A percentile compares a stretch with the other conserved stretches of the same genome.
Evolutionary conservation across 1,140 invertebrate species (phyloP).

Genomic region (Calephelis nemesis): DNA sequence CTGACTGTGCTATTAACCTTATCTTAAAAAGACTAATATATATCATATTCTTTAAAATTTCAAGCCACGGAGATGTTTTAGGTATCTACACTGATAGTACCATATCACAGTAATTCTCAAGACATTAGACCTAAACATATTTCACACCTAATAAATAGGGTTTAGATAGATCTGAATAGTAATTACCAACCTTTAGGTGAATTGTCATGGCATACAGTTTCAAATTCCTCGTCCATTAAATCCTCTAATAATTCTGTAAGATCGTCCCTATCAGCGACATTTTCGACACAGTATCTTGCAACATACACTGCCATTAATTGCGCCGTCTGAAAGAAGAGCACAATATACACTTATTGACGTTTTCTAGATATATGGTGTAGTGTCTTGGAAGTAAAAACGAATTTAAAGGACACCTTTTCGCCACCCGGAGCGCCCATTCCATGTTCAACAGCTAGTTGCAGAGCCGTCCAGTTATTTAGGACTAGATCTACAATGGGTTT

Average conservation of each 20-base stretch:
- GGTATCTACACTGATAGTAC: too few relatives aligned
- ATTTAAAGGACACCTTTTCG: constrained; percentile 70
- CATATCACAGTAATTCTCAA: too few relatives aligned
- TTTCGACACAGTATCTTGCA: constrained; percentile 80
- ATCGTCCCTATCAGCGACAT: constrained; percentile 79
- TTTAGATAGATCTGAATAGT: constrained; percentile 20
- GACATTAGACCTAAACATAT: neutral
- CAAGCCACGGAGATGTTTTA: too few relatives aligned
- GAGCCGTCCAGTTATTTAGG: constrained; percentile 83
- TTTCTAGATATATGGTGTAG: neutral
- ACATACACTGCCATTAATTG: constrained; percentile 81
- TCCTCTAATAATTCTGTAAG: constrained; percentile 82
- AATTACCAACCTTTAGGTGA: constrained; percentile 77
- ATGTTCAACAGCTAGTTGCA: constrained; percentile 83
- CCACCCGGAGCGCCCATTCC: constrained; percentile 83
- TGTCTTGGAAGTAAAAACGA: neutral
- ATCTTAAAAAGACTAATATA: too few relatives aligned
- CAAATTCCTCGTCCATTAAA: constrained; percentile 83
- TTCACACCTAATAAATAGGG: too few relatives aligned
- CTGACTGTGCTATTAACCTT: too few relatives aligned
- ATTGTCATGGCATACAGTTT: constrained; percentile 83
- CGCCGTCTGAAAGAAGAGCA: constrained; percentile 72
- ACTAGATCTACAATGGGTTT: constrained; percentile 81
- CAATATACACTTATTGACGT: neutral
- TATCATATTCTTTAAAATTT: too few relatives aligned